Base-by-base conservation (phyloP, 2,888 invertebrate species). In the Tenthredo notha region DNA sequence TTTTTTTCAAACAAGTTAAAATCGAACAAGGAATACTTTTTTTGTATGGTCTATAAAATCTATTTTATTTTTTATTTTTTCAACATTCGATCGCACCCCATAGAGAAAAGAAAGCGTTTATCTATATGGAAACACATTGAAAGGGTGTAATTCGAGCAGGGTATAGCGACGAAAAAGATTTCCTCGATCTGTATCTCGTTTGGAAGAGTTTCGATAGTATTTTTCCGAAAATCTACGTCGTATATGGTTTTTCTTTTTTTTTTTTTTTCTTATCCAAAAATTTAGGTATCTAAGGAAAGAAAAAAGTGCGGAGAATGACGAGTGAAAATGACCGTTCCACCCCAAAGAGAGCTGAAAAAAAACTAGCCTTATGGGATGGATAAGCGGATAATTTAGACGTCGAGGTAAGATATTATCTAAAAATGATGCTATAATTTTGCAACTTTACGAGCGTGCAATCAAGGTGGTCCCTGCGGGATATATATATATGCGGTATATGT, bases 391-490 rank as follows among this genome's bases (percentile, higher is more conserved):
- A 40, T 72, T 72, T 72, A 40, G 40, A 72, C 40, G 72, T 72
- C 72, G 72, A 70, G 72, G 15, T 18, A 50, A 47, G 47, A 80
- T 37, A 58, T 58, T 58, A 83, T 67, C 65, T 67, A 50, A 77
- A 40, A 86, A 87, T 88, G 86, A 83, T 85, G 84, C 87, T 85
- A 88, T 88, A 88, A 88, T 88, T 89, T 88, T 87, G 87, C 84
- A 86, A 85, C 84, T 88, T 89, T 89, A 88, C 87, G 88, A 86
- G 87, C 85, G 58, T 74, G 61, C 72, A 83, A n/a, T 75, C 61
- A 77, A 84, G 85, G 84, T 84, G 82, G 75, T 86, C 85, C 85
- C 75, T 72, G 40, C 40, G 33, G 84, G 87, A 87, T n/a, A 87
- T n/a, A 87, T n/a, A 87, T n/a, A n/a, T 50, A 6, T 50, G 47